These are phyloP conservation scores for Drosophila sordidapex DNA, from an alignment of 2,888 invertebrate species.

Conservation along the genomic window DNA sequence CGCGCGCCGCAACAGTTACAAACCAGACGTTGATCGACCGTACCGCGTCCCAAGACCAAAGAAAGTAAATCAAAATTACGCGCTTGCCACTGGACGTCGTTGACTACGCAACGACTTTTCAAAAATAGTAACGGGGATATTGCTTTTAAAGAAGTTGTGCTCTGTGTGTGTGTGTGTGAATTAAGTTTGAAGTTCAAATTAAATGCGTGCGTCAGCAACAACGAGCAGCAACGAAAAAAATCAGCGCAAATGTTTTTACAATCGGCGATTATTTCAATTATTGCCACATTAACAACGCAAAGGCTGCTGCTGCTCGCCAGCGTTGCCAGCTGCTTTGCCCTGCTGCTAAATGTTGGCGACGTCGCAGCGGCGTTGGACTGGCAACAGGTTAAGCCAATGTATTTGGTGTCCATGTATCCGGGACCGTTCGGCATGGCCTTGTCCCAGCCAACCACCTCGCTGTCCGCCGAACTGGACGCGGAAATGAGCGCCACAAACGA, in stretches of 20 bases:
- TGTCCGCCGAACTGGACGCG: slow-evolving; percentile 65
- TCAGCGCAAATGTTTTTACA: slow-evolving; percentile 74
- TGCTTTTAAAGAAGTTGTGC: slow-evolving; percentile 17
- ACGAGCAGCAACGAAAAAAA: slow-evolving; percentile 42
- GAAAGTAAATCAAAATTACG: slow-evolving; percentile 42
- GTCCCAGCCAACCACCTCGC: slow-evolving; percentile 41
- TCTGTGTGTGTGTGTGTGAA: slow-evolving; percentile 41
- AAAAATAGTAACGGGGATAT: slow-evolving; percentile 46
- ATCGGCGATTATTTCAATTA: slow-evolving; percentile 52
- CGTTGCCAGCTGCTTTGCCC: slow-evolving; percentile 19
- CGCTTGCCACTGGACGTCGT: slow-evolving; percentile 2
- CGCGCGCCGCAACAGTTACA: slow-evolving; percentile 73
- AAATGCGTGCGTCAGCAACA: slow-evolving; percentile 65
- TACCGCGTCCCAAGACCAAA: slow-evolving; percentile 34
- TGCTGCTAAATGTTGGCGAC: slow-evolving; percentile 49
- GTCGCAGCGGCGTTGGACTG: slow-evolving; percentile 74
- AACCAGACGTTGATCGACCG: slow-evolving; percentile 61
- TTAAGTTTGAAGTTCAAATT: slow-evolving; percentile 57
- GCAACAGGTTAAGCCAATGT: slow-evolving; percentile 83
- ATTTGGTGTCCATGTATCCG: slow-evolving; percentile 82
- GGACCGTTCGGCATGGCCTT: slow-evolving; percentile 55
- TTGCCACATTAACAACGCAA: slow-evolving; percentile 53
- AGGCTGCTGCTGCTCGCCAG: slow-evolving; percentile 33
- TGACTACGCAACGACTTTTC: slow-evolving; percentile 16
- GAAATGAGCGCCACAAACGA: slow-evolving; percentile 65